These are phyloP conservation scores for Ariolimax columbianus DNA, from an alignment of 2,888 invertebrate species.

Conservation along the genomic window DNA sequence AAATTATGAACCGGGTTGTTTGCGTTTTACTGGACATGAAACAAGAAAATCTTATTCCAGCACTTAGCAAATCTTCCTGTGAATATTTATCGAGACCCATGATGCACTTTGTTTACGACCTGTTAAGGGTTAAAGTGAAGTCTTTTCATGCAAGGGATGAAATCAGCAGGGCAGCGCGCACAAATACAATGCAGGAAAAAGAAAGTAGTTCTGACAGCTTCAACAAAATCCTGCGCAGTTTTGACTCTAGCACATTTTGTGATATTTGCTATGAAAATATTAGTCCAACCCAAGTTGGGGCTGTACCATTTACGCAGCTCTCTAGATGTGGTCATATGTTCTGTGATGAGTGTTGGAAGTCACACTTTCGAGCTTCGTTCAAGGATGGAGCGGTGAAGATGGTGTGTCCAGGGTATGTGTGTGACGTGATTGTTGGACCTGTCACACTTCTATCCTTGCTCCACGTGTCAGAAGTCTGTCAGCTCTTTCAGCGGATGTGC, in stretches of 20 bases:
- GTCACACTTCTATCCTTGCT: slow-evolving; percentile 52
- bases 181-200: slow-evolving; percentile 5
- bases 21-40: slow-evolving; percentile 24
- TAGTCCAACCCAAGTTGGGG: slow-evolving; percentile 25
- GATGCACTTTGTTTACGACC: not conserved
- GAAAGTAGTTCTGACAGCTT: not conserved
- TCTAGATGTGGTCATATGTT: slow-evolving; percentile 53
- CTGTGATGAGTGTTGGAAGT: slow-evolving; percentile 56
- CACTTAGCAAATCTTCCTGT: not conserved
- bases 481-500: slow-evolving; percentile 39
- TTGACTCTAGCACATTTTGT: slow-evolving; percentile 43
- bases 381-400: slow-evolving; percentile 45
- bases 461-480: slow-evolving; percentile 49
- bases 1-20: slow-evolving; percentile 44
- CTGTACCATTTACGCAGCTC: slow-evolving; percentile 46
- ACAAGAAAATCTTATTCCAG: not conserved
- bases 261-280: slow-evolving; percentile 54
- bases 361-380: slow-evolving; percentile 47
- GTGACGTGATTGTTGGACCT: slow-evolving; percentile 46
- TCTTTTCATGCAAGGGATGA: slow-evolving; percentile 2
- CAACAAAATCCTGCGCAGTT: not conserved
- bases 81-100: not conserved
- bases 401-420: slow-evolving; percentile 56
- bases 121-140: not conserved
- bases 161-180: not conserved